A percentile compares a stretch with the other conserved stretches of the same genome.
Evolutionary conservation across 2,113 vertebrate genomes (phyloP).

Genomic region (Cyanoderma ruficeps): DNA sequence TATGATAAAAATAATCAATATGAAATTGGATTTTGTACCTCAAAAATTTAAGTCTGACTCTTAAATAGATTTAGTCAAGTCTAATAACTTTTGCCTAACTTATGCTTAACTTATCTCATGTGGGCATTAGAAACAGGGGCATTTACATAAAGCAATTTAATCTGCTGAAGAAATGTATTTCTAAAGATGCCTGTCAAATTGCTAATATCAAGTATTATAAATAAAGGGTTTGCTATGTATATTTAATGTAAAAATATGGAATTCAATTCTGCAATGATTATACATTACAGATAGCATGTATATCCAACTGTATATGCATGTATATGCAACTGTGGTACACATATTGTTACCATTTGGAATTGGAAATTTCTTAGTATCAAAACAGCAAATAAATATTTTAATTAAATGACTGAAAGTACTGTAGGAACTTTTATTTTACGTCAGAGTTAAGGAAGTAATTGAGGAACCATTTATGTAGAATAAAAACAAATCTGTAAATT

Average conservation of each 20-base stretch:
- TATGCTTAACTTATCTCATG: accelerated
- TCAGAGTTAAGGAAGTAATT: not conserved
- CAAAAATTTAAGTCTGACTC: not conserved
- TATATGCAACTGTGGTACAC: not conserved
- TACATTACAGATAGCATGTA: not conserved
- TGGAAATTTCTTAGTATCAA: not conserved
- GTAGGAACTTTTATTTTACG: not conserved
- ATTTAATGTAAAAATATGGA: not conserved
- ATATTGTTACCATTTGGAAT: accelerated
- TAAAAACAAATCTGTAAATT: not conserved
- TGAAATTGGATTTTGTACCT: not conserved
- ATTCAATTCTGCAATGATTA: not conserved
- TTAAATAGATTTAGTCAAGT: not conserved
- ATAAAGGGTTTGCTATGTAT: not conserved
- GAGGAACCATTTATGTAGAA: not conserved
- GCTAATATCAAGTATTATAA: not conserved
- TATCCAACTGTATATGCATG: not conserved
- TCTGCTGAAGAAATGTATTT: not conserved
- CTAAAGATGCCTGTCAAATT: not conserved
- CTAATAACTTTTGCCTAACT: not conserved
- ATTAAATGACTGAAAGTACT: not conserved
- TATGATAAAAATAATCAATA: not conserved
- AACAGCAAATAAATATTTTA: not conserved
- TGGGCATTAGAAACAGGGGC: not conserved
- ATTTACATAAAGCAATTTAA: not conserved